Evolutionary conservation across 2,113 vertebrate genomes (phyloP).

Genomic region (Chrysochloris asiatica): DNA sequence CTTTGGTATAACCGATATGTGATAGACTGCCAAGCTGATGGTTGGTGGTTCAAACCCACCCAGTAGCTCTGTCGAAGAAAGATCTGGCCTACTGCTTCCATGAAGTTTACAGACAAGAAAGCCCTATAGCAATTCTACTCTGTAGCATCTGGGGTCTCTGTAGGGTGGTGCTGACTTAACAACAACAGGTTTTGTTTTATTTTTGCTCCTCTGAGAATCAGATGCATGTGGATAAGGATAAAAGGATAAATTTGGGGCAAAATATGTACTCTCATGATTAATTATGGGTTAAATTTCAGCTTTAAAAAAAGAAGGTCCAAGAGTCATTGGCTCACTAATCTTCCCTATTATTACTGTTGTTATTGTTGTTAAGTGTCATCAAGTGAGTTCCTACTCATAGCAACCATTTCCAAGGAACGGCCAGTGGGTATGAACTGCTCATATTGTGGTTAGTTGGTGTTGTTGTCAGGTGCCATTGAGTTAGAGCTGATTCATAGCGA

Average conservation of each 20-base stretch:
- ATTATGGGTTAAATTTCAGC: background rate
- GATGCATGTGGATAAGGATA: background rate
- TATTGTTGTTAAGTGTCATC: too few relatives aligned
- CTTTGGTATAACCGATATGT: background rate
- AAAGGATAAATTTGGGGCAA: background rate
- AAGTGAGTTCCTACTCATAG: too few relatives aligned
- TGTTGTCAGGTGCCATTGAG: too few relatives aligned
- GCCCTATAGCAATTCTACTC: background rate
- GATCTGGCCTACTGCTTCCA: background rate
- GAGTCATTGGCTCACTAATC: background rate
- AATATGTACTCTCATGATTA: background rate
- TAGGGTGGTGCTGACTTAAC: background rate
- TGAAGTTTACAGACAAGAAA: background rate
- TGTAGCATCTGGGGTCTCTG: background rate
- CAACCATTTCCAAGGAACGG: too few relatives aligned
- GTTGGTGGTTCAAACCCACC: background rate
- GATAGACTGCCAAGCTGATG: background rate
- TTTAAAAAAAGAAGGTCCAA: background rate
- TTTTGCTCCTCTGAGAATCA: background rate
- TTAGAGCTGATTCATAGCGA: too few relatives aligned
- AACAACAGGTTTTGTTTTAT: background rate
- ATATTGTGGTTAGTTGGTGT: too few relatives aligned
- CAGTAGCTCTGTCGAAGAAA: background rate
- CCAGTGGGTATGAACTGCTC: too few relatives aligned
- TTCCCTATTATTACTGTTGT: too few relatives aligned